Evolutionary conservation across 2,113 vertebrate species (phyloP).

Genomic region (Percopsis transmontana): DNA sequence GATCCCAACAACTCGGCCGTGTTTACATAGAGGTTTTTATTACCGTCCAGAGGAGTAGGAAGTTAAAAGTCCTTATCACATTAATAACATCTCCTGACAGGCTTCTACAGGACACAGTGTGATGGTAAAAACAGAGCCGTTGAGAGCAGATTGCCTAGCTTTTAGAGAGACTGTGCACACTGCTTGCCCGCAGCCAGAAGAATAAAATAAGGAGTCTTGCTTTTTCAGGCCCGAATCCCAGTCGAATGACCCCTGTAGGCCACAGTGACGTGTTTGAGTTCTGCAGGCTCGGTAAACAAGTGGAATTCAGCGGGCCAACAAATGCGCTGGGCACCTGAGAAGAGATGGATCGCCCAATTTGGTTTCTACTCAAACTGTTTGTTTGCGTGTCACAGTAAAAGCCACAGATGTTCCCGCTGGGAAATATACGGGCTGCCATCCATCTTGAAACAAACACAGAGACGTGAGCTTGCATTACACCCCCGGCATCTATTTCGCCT

Average conservation of each 20-base stretch:
- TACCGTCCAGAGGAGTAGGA: conserved; percentile 55
- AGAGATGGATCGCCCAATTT: conserved; percentile 31
- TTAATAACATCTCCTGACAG: conserved; percentile 60
- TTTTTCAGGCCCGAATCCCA: conserved; percentile 6
- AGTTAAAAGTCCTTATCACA: conserved; percentile 61
- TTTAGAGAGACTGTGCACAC: conserved; percentile 15
- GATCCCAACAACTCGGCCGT: conserved; percentile 54
- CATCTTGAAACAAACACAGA: conserved; percentile 27
- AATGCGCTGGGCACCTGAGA: background rate
- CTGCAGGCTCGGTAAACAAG: conserved; percentile 1
- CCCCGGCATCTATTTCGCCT: background rate
- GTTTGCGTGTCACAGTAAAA: conserved; percentile 9
- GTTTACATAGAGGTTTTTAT: conserved; percentile 59
- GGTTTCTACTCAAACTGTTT: conserved; percentile 31
- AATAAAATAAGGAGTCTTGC: conserved; percentile 1
- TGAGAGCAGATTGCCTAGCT: conserved; percentile 12
- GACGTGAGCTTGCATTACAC: conserved; percentile 4
- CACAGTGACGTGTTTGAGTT: background rate
- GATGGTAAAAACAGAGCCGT: conserved; percentile 63
- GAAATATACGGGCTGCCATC: conserved; percentile 33
- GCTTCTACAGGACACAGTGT: conserved; percentile 36
- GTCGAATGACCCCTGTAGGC: background rate
- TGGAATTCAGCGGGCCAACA: background rate
- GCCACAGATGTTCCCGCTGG: conserved; percentile 34
- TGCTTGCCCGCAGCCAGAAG: conserved; percentile 4